A percentile compares a stretch with the other conserved stretches of the same genome.
Conservation (phyloP, 2,113 vertebrate genomes). For the Piaya cayana region DNA sequence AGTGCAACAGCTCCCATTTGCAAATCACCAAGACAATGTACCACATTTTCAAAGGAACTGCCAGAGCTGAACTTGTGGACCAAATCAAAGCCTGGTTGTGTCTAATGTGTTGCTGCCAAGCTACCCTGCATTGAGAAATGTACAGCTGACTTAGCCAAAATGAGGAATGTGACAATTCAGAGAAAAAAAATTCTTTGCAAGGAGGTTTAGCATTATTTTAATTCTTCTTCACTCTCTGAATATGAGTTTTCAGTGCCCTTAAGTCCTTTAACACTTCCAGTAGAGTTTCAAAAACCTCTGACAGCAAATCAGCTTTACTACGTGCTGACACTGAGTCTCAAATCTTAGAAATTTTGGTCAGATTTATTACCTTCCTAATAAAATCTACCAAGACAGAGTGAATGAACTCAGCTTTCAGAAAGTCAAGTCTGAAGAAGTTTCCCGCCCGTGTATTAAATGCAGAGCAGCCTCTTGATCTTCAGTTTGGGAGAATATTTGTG, state of each 20-base stretch:
- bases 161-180: neutral
- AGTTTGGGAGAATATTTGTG: neutral
- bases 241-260: neutral
- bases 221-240: neutral
- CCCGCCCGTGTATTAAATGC: neutral
- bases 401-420: neutral
- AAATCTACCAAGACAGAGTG: neutral
- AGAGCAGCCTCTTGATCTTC: neutral
- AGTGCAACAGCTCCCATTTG: neutral
- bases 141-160: neutral
- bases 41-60: neutral
- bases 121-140: rapidly evolving
- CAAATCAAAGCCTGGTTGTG: neutral
- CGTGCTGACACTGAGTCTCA: neutral
- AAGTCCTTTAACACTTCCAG: neutral
- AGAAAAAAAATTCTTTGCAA: neutral
- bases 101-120: neutral
- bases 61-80: neutral
- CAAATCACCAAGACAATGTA: neutral
- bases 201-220: neutral
- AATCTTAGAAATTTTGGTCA: neutral
- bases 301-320: neutral
- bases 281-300: neutral
- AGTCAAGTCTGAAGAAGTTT: neutral
- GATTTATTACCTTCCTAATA: neutral